Evolutionary conservation across 2,113 vertebrate species (phyloP), one percentile per base, ranked within the genome.

Genomic region (Dipodomys ordii): DNA sequence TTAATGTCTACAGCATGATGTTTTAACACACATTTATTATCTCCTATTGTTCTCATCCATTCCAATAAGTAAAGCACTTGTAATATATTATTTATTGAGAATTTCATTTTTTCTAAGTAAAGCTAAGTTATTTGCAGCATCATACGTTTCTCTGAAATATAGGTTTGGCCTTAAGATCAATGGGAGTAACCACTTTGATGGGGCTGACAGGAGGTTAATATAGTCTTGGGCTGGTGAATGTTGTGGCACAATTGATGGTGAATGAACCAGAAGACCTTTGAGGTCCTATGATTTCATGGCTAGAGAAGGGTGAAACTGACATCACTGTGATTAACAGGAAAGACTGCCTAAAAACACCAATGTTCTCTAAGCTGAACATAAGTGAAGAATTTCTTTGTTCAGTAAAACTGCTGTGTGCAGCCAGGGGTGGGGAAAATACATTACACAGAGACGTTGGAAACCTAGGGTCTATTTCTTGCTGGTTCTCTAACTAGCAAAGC

Each of bases 321-420:
- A 94, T 92, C 82, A 92, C 77, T 83, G 65, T 95, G 92, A 95
- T 94, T 95, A 93, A 81, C 57, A 83, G 76, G 20, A 18, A 88
- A 83, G 79, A 77, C 80, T 86, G 76, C 67, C 57, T 85, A 35
- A 88, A 88, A 96, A 35, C 46, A 69, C 68, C 79, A 69, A 60
- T 65, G 35, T 87, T 93, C 71, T 79, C 44, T 92, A 90, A 90
- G 49, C 64, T 74, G 16, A 71, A 78, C 11, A 35, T 15, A 72
- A 92, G 25, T 92, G 44, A 95, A 94, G 72, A 74, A 95, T 93
- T 82, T 90, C 87, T 96, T 95, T 95, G 74, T 95, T 93, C 82
- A 94, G 82, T 39, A 92, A 92, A 94, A 95, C 72, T 87, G 92
- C 71, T 83, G 53, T 94, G 82, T 64, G 46, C 67, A 90, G 18